phyloP scores from a whole-genome alignment of 1,140 invertebrate species.

The Danaus plexippus region DNA sequence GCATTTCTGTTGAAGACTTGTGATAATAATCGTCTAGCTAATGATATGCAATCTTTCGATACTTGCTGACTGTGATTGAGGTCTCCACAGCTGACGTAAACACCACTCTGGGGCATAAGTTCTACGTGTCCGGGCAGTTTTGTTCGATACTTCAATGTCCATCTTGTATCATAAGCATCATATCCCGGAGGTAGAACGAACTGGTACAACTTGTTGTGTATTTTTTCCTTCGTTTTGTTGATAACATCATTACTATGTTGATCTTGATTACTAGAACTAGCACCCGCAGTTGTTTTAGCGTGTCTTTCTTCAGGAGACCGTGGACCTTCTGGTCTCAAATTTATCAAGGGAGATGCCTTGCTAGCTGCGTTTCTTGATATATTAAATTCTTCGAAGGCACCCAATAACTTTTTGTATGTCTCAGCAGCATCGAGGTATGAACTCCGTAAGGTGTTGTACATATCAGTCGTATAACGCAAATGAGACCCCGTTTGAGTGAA shows the following conservation, averaged over 20 bases:
- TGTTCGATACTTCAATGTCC: constrained; percentile 11
- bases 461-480: constrained; percentile 3
- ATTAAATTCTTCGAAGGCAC: constrained; percentile 2
- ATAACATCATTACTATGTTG: too few relatives aligned
- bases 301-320: too few relatives aligned
- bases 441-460: constrained; percentile 5
- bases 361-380: not conserved
- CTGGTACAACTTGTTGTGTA: too few relatives aligned
- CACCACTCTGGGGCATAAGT: constrained; percentile 10
- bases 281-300: too few relatives aligned
- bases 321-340: too few relatives aligned
- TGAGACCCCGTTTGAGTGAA: constrained; percentile 7
- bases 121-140: constrained; percentile 11
- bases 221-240: too few relatives aligned
- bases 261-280: too few relatives aligned
- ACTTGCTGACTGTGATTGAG: constrained; percentile 4
- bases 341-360: not conserved
- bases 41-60: constrained; percentile 15
- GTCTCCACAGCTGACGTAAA: constrained; percentile 8
- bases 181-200: too few relatives aligned
- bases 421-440: not conserved
- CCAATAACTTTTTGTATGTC: constrained; percentile 6
- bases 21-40: constrained; percentile 6
- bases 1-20: constrained; percentile 9
- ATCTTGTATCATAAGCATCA: constrained; percentile 6